These are phyloP conservation scores for Lobophora halterata DNA, from an alignment of 2,888 invertebrate genomes.

Conservation along the genomic window DNA sequence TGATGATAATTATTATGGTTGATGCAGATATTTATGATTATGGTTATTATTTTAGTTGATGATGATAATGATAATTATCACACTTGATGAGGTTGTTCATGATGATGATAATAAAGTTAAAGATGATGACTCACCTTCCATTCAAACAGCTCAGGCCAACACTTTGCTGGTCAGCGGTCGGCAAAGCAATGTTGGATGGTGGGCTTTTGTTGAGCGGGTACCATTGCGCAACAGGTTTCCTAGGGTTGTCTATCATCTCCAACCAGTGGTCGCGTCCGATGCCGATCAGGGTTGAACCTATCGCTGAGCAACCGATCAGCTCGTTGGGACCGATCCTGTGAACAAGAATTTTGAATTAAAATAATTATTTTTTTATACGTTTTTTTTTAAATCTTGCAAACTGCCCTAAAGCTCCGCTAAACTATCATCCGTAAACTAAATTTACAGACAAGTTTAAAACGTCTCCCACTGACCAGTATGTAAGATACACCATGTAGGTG, in stretches of 20 bases:
- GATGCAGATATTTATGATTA: too few relatives aligned
- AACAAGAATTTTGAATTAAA: conserved; percentile 3
- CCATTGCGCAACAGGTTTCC: conserved; percentile 93
- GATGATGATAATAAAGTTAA: background rate
- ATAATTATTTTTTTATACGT: background rate
- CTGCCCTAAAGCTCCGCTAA: too few relatives aligned
- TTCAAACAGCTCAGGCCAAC: conserved; percentile 85
- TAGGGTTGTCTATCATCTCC: conserved; percentile 90
- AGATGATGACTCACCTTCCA: conserved; percentile 76
- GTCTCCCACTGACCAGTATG: too few relatives aligned
- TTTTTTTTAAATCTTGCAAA: too few relatives aligned
- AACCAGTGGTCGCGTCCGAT: conserved; percentile 91
- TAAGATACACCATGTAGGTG: too few relatives aligned
- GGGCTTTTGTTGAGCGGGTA: conserved; percentile 88
- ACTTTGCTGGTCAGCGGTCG: conserved; percentile 79
- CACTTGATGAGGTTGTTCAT: too few relatives aligned
- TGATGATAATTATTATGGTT: too few relatives aligned
- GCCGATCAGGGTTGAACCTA: conserved; percentile 88
- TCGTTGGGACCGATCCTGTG: conserved; percentile 92
- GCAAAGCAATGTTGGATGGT: conserved; percentile 81
- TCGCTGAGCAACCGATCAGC: conserved; percentile 91
- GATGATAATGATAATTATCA: too few relatives aligned
- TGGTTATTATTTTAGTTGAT: too few relatives aligned
- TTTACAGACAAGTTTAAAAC: too few relatives aligned
- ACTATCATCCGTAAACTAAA: too few relatives aligned